phyloP scores from a whole-genome alignment of 92 coral and sea anemone species.

The Paramuricea clavata region DNA sequence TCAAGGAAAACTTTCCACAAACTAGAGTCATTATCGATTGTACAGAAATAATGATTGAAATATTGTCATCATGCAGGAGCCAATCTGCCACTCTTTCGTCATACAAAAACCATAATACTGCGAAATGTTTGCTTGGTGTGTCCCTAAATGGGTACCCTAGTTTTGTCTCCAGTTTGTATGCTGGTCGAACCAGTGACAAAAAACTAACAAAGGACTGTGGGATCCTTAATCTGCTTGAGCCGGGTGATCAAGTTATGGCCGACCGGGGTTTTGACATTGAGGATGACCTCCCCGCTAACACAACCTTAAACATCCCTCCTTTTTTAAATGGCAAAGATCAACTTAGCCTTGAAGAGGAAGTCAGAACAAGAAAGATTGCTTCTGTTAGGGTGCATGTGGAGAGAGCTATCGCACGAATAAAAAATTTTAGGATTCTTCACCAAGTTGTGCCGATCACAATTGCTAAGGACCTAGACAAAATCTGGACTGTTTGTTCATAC shows the following conservation, averaged over 20 bases:
- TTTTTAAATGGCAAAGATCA: constrained; percentile 28
- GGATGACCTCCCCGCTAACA: constrained; percentile 54
- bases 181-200: no score
- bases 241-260: no score
- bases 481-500: constrained; percentile 38
- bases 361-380: constrained; percentile 45
- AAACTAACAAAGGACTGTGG: constrained; percentile 65
- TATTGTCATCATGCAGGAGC: no score
- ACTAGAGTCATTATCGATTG: no score
- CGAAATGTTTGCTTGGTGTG: no score
- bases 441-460: constrained; percentile 39
- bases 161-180: no score
- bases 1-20: no score
- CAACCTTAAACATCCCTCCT: constrained; percentile 52
- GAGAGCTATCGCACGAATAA: constrained; percentile 14
- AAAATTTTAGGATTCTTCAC: constrained; percentile 28
- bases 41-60: no score
- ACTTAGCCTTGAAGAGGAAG: constrained; percentile 45
- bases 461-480: constrained; percentile 40
- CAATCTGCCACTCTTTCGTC: no score
- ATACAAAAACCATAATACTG: no score
- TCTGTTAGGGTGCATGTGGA: constrained; percentile 39
- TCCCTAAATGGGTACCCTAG: constrained; percentile 34
- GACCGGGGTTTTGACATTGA: constrained; percentile 67
- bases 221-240: constrained; percentile 42